phyloP scores from a whole-genome alignment of 2,888 invertebrate species.

The Ornithoptera priamus region DNA sequence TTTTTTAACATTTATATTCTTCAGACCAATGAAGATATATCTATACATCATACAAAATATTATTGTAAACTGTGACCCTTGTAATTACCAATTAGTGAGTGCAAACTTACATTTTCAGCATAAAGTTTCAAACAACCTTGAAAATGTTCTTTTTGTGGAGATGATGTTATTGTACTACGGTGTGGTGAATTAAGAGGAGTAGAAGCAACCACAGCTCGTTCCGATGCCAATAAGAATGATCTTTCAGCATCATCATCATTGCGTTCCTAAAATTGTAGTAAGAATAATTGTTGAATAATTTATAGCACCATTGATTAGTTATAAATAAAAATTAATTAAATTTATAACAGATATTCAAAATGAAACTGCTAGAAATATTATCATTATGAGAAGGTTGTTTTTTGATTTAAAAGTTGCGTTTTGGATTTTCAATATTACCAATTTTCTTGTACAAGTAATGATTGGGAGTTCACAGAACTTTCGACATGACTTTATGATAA shows the following conservation, averaged over 20 bases:
- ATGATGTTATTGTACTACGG: slow-evolving; percentile 57
- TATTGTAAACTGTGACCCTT: background rate
- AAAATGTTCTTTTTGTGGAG: slow-evolving; percentile 84
- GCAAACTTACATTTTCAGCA: slow-evolving; percentile 84
- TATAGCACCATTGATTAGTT: background rate
- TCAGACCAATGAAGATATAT: no score
- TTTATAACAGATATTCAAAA: background rate
- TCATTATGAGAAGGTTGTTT: background rate
- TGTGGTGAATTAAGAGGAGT: slow-evolving; percentile 59
- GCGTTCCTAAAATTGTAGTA: slow-evolving; percentile 47
- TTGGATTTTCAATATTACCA: no score
- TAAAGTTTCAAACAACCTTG: slow-evolving; percentile 88
- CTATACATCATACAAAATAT: background rate
- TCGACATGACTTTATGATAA: background rate
- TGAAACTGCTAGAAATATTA: background rate
- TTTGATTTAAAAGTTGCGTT: no score
- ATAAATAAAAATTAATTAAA: no score
- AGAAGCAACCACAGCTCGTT: slow-evolving; percentile 61
- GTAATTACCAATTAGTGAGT: slow-evolving; percentile 4
- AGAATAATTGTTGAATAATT: background rate
- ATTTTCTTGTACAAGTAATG: no score
- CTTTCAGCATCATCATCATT: slow-evolving; percentile 83
- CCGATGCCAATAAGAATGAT: slow-evolving; percentile 70
- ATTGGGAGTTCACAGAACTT: background rate
- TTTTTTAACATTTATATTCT: no score